phyloP scores from a whole-genome alignment of 2,113 vertebrate genomes.

The Mola mola region DNA sequence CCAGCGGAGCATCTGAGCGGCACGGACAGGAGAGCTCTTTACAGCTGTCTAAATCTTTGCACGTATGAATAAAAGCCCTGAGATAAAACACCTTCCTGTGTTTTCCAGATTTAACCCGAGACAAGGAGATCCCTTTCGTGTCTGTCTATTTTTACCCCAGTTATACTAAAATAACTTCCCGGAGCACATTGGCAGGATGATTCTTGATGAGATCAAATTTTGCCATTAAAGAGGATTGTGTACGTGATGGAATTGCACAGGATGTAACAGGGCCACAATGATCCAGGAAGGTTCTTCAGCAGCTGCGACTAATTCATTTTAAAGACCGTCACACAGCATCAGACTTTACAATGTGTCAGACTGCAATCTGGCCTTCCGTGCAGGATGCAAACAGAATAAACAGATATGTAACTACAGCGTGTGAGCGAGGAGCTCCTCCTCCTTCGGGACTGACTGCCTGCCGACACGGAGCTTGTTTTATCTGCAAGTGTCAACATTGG shows the following conservation, averaged over 20 bases:
- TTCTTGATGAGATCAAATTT: neutral
- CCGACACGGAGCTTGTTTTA: no score
- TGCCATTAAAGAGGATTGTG: neutral
- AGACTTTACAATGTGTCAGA: no score
- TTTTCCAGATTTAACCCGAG: slow-evolving; percentile 8
- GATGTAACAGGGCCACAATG: neutral
- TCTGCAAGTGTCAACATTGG: no score
- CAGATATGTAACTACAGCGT: no score
- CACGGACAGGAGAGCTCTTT: neutral
- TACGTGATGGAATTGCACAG: neutral
- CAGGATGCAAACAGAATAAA: no score
- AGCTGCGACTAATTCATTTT: neutral
- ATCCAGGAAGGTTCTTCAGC: neutral
- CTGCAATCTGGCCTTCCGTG: no score
- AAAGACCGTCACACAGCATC: neutral
- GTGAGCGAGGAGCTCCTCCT: no score
- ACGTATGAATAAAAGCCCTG: slow-evolving; percentile 9
- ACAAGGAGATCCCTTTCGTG: slow-evolving; percentile 13
- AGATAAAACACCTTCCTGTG: slow-evolving; percentile 5
- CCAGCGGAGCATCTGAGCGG: neutral
- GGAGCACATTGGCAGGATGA: neutral
- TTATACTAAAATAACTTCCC: neutral
- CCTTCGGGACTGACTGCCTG: no score
- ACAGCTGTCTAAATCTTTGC: neutral
- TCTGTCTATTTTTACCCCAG: neutral